Base-by-base conservation (phyloP, 2,888 invertebrate species). In the Synanthedon tipuliformis region DNA sequence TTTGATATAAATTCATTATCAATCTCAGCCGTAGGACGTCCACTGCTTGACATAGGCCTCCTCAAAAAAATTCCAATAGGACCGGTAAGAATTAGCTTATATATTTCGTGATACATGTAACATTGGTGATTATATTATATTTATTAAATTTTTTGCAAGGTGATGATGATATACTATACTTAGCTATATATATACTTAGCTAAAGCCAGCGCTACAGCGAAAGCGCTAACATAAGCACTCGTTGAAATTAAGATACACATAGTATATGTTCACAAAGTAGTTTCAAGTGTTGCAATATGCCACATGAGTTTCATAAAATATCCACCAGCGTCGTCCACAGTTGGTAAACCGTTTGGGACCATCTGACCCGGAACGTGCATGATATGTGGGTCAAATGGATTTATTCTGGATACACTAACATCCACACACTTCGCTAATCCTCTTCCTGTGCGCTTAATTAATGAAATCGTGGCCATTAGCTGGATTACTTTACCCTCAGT, bases 371-470 rank as follows among this genome's bases (percentile, higher is more conserved):
- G 45, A 49, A 13, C 54, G 40, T 41, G 15, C 41, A 51, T 51
- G 49, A 40, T 27, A 63, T 61, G 49, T 59, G 56, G 63, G 65
- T 65, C 63, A 66, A 60, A 61, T 66, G 61, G 66, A 67, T 68
- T 66, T 64, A 64, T 63, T 64, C 70, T 66, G 60, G 60, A 65
- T 58, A 57, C 52, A 53, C 55, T 55, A 54, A 57, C 60, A 54
- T 55, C 18, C 34, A 34, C 34, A 34, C 34, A 34, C 18, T 45
- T 49, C 55, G 53, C 58, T 62, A 61, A 65, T 63, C 58, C 59
- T 12, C 49, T 49, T 49, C 49, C 49, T 49, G 49, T 49, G 3
- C 49, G 49, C 49, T 49, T 49, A 49, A 49, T 50, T 50, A 50
- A 50, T 50, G 50, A 34, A 34, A 45, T 45, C 45, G 45, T 45